Base-by-base conservation (phyloP, 2,888 invertebrate species). In the Tinea pellionella region DNA sequence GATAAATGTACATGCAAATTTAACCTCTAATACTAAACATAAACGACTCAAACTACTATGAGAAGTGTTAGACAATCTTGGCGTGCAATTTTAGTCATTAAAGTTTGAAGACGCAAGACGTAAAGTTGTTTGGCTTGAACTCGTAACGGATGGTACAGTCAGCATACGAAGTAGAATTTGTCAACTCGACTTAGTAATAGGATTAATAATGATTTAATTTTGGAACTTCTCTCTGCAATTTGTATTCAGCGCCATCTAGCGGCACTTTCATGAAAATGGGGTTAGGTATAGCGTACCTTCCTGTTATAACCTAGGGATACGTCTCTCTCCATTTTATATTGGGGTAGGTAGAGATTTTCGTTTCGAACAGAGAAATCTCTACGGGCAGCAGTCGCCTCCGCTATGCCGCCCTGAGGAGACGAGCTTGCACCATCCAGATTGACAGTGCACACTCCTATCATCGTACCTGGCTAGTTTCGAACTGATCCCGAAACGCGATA, bases 161-260 rank as follows among this genome's bases (percentile, higher is more conserved):
- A 53, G 16, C 18, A 18, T 53, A 47, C 47, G n/a, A n/a, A 16
- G 47, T n/a, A 24, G 24, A 53, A 53, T 53, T 53, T 24, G 53
- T 24, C 53, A 24, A 53, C 53, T 24, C 24, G n/a, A 24, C 24
- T 18, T 11, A 53, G 53, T 53, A 53, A 53, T 53, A 53, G 53
- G 53, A 53, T 53, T 53, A 53, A 53, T 53, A 53, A 53, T 53
- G 53, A 53, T 53, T 53, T 53, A 53, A 53, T 53, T 53, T 24
- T 53, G n/a, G 53, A 53, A 53, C 53, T 53, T 24, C 53, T 9
- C 16, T 18, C 53, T 53, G 18, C 53, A 9, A 24, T 53, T 4
- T 53, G 53, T 24, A 19, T 53, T 53, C 53, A 53, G 53, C 53
- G 53, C 19, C 53, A 53, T 53, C 53, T 53, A 53, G 24, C 53